Base-by-base conservation (phyloP, 92 coral and sea anemone genomes). In the Nematostella vectensis region DNA sequence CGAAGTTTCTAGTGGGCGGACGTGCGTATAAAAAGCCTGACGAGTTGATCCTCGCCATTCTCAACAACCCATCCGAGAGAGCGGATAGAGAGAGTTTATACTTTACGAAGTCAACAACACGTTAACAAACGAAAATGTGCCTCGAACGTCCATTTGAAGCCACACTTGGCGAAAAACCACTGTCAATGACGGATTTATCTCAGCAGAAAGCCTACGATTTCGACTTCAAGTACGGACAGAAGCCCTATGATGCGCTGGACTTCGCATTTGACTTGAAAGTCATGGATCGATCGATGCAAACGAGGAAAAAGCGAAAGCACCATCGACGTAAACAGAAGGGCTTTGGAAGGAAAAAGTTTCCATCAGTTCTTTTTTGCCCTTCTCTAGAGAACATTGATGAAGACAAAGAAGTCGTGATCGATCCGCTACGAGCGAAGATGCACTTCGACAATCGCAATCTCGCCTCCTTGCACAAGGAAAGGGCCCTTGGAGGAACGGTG, bases 301-400 rank as follows among this genome's bases (percentile, higher is more conserved):
- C 78, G 9, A 62, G 67, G 27, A 82, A 75, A 23, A 71, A 72
- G 52, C 60, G 74, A 3, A 81, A 57, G 61, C 69, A 51, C 37
- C 79, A 76, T 43, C 80, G 87, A 11, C 54, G 77, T 43, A 67
- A 50, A 27, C 31, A 61, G 24, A 85, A 76, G 61, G 74, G 68
- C 10, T 64, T 67, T 25, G 66, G 63, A 25, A 68, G 71, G 67
- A 77, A 74, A 51, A 62, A 71, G 10, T 81, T 75, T 27, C 95
- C 88, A 10, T 69, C 59, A 25, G 63, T 69, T 49, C 55, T 55
- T 16, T 71, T 81, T 59, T 72, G 71, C 37, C 95, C 95, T 12
- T 54, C 80, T 50, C 79, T 85, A n/a, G 95, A 85, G 80, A 83
- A 80, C 78, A 85, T 85, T 67, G 83, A 85, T 44, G 95, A 85